Evolutionary conservation across 2,888 invertebrate species (phyloP), one percentile per base, ranked within the genome.

Genomic region (Tenthredo scrophulariae): DNA sequence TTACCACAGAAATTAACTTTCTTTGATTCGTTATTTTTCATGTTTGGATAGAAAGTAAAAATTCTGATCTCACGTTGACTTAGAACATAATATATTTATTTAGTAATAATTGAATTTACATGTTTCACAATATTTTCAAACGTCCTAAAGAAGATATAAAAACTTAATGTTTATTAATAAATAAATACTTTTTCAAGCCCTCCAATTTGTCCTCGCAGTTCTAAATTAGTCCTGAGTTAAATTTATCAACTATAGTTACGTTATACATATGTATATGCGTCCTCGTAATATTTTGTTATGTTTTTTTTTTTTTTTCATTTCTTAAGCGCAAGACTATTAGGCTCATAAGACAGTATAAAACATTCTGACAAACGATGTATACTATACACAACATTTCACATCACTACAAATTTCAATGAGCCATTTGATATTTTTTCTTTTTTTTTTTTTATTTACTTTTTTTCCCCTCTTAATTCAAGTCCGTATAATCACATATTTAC

Each of bases 51-150:
- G 26, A 62, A 22, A 40, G 9, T 7, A 18, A 77, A 33, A 54
- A 50, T 29, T 33, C 9, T 46, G 29, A 33, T 13, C 54, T 77
- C 26, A 9, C 40, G 9, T 43, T 29, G 77, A 77, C 54, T 77
- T 29, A 54, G 77, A 77, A 77, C 77, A 29, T 54, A 77, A 77
- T 74, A 74, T 77, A 77, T 77, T 50, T 77, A 77, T 77, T 77
- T 54, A 77, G 18, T 77, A 74, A 74, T 40, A 74, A 43, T 77
- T n/a, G 10, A 77, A 77, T 77, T 77, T 77, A 77, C 77, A 77
- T 15, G 37, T 54, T 77, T 77, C 29, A 50, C 72, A 77, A 77
- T 77, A 54, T 29, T 77, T 50, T 33, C 33, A 77, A 54, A 54
- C 33, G 9, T 50, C 18, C 50, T 50, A 50, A 50, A 54, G 6